Base-by-base conservation (phyloP, 2,113 vertebrate genomes). In the Austrofundulus limnaeus region DNA sequence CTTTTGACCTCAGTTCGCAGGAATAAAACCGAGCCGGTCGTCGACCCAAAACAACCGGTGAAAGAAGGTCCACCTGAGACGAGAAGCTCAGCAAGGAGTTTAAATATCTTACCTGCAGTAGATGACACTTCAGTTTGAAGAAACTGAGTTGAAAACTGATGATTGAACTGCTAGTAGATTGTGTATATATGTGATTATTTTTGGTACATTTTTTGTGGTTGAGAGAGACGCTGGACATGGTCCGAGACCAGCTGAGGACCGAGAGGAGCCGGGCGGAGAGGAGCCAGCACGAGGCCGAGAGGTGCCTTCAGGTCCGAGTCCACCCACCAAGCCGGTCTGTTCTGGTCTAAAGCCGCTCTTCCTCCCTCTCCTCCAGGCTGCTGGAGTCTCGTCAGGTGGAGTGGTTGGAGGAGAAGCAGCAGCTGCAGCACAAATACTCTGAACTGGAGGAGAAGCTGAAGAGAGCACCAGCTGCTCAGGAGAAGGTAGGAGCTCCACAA, bases 351-450 rank as follows among this genome's bases (percentile, higher is more conserved):
- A n/a, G n/a, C n/a, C n/a, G n/a, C n/a, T n/a, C n/a, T n/a, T n/a
- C 48, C 23, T 13, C 0, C 14, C 28, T 2, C 47, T 31, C 38
- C 47, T 16, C 2, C 67, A 99, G 96, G 85, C 70, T 90, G 66
- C 68, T 93, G 70, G 94, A 97, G 84, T 91, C 94, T 13, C 92
- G 77, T 1, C 90, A 75, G 0, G 73, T 92, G 0, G 93, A 94
- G 28, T 96, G 95, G 95, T 55, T 95, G 73, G 92, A 95, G 83
- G 96, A 98, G 82, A 99, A 95, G 64, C 94, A 94, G 48, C 76
- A 87, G 71, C 89, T 98, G 56, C 93, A 94, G 62, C 92, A n/a
- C n/a, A n/a, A n/a, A n/a, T n/a, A n/a, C n/a, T n/a, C n/a, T n/a
- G n/a, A n/a, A n/a, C n/a, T n/a, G n/a, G n/a, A n/a, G n/a, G n/a